Evolutionary conservation across 2,113 vertebrate species (phyloP), one percentile per base, ranked within the genome.

Genomic region (Anarrhichthys ocellatus): DNA sequence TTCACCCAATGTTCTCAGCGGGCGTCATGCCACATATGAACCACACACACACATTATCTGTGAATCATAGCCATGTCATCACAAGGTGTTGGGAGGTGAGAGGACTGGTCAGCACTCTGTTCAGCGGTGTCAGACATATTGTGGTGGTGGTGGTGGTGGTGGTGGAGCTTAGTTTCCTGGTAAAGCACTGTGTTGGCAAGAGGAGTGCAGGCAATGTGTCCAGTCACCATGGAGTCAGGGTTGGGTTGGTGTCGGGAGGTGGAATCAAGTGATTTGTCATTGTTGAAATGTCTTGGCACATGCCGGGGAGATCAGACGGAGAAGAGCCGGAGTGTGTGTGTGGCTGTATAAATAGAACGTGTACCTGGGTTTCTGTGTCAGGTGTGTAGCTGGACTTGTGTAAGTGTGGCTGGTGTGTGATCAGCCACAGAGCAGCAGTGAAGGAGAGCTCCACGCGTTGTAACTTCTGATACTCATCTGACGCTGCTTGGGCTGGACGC

Each of bases 401-500:
- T 20, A 22, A 20, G 17, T 0, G 15, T 11, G 38, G 48, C 85
- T 56, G 22, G n/a, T 70, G 56, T 59, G 36, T n/a, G 22, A 56
- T 73, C 38, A 58, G 15, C 46, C 52, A 22, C 24, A 59, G 69
- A 10, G 27, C 1, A 77, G 61, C 78, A 63, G 24, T 24, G 62
- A 81, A 76, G 56, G 24, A 10, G 48, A 24, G 38, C 32, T 22
- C 17, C 1, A 1, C 10, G 14, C 38, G 18, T 83, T 84, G 72
- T 71, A 22, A 58, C 72, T 77, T 84, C 62, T 77, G 84, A 88
- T 89, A 76, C 17, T 73, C 54, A 82, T 87, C 89, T 83, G 48
- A 76, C 4, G 15, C 64, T 69, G 62, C 58, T 64, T 82, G 91
- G 85, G 91, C 76, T 80, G 88, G 83, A 87, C 90, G 18, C 66